Evolutionary conservation across 1,140 invertebrate species (phyloP), one percentile per base, ranked within the genome.

Genomic region (Euwallacea fornicatus): DNA sequence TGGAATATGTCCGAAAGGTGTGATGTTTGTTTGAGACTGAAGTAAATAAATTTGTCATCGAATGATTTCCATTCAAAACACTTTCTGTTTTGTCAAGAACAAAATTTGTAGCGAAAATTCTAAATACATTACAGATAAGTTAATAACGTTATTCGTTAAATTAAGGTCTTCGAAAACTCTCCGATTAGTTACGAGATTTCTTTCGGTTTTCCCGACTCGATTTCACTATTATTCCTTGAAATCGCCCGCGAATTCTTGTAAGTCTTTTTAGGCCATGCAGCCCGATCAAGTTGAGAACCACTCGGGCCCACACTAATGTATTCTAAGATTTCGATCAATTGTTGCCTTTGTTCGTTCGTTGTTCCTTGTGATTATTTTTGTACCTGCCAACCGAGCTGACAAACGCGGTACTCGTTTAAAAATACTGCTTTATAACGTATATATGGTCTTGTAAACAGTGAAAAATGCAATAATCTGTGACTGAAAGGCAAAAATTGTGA

Each of bases 221-320:
- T 65, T 71, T 71, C 54, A 64, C 61, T 72, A 55, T 72, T 72
- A 33, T 33, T 33, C 70, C 70, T 72, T 72, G 70, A 72, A 72
- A 66, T 64, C 70, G 70, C 70, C 70, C 64, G 70, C 70, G 63
- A 72, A 55, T 72, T 72, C 70, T 72, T 72, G 62, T 66, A 72
- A 72, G 63, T 72, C 70, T 72, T 72, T 72, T 72, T 67, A 72
- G 70, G 70, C 70, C 70, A 72, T 46, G 47, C 43, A n/a, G 47
- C n/a, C 44, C 67, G 53, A 58, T 56, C 64, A 56, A 33, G 54
- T 66, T 66, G 43, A 58, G 42, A 67, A 13, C n/a, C 44, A 59
- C 68, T 44, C 16, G 54, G 46, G 44, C 70, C 64, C 64, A 70
- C 60, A 70, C 60, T 64, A 64, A 70, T 70, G 16, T 54, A 70